These are phyloP conservation scores for Noctilio leporinus DNA, from an alignment of 2,113 vertebrate genomes.

Conservation along the genomic window DNA sequence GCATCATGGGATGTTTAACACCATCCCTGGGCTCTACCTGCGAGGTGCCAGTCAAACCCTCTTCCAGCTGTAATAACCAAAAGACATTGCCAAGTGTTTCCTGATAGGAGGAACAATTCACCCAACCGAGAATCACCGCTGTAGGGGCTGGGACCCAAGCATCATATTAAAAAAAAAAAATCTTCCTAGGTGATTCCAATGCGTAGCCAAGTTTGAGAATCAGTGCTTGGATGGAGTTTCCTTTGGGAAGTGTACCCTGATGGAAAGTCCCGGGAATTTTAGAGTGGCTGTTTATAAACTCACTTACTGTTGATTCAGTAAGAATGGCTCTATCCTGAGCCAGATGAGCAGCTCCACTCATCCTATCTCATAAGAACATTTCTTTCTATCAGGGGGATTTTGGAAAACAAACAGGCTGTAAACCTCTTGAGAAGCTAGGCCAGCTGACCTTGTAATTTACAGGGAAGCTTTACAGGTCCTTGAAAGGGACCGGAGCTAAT, in stretches of 20 bases:
- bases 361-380: not conserved
- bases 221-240: not conserved
- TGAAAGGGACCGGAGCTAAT: not conserved
- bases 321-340: not conserved
- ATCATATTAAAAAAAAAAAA: not conserved
- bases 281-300: not conserved
- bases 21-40: not conserved
- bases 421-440: not conserved
- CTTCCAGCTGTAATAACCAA: not conserved
- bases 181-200: not conserved
- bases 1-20: not conserved
- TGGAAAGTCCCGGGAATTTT: constrained; percentile 17
- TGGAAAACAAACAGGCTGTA: not conserved
- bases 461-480: not conserved
- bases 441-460: not conserved
- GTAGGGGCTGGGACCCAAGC: not conserved
- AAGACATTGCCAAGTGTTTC: not conserved
- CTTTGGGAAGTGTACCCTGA: not conserved
- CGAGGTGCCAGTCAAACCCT: not conserved
- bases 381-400: not conserved
- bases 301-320: not conserved
- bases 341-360: not conserved
- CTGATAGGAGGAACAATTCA: not conserved
- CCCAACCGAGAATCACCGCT: not conserved
- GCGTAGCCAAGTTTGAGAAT: not conserved